phyloP scores from a whole-genome alignment of 2,797 vertebrate genomes.

The Brachymystax lenok region DNA sequence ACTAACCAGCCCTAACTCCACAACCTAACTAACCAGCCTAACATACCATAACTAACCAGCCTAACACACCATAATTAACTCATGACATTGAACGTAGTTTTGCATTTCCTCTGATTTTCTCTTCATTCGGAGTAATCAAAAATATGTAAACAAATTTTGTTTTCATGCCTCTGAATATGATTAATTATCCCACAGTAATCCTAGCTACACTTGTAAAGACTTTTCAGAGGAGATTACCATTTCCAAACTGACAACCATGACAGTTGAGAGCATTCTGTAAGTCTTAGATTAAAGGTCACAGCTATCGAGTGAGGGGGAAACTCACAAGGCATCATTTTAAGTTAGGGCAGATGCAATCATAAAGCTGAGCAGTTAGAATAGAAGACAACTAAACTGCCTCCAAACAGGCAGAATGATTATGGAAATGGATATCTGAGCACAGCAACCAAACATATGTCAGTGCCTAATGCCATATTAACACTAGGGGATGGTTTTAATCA shows the following conservation, averaged over 20 bases:
- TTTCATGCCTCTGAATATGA: slow-evolving; percentile 82
- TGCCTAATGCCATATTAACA: slow-evolving; percentile 78
- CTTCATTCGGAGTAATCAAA: slow-evolving; percentile 72
- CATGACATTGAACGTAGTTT: slow-evolving; percentile 38
- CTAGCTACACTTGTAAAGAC: slow-evolving; percentile 78
- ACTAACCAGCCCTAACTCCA: no score
- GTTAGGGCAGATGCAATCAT: slow-evolving; percentile 79
- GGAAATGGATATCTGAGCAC: slow-evolving; percentile 74
- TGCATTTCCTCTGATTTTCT: slow-evolving; percentile 59
- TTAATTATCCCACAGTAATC: slow-evolving; percentile 84
- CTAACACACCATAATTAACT: slow-evolving; percentile 70
- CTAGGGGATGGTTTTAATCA: slow-evolving; percentile 83
- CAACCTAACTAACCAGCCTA: no score
- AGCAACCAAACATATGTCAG: slow-evolving; percentile 75
- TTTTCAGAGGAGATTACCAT: slow-evolving; percentile 83
- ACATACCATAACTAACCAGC: slow-evolving; percentile 27
- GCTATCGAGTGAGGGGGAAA: slow-evolving; percentile 56
- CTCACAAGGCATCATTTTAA: slow-evolving; percentile 72
- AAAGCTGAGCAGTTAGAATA: slow-evolving; percentile 49
- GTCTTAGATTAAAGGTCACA: slow-evolving; percentile 83
- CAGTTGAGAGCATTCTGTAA: slow-evolving; percentile 79
- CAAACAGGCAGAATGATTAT: slow-evolving; percentile 76
- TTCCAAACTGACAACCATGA: slow-evolving; percentile 84
- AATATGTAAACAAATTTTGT: slow-evolving; percentile 82
- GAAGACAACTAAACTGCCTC: slow-evolving; percentile 58